Evolutionary conservation across 2,888 invertebrate species (phyloP).

Genomic region (Perizoma affinitatum): DNA sequence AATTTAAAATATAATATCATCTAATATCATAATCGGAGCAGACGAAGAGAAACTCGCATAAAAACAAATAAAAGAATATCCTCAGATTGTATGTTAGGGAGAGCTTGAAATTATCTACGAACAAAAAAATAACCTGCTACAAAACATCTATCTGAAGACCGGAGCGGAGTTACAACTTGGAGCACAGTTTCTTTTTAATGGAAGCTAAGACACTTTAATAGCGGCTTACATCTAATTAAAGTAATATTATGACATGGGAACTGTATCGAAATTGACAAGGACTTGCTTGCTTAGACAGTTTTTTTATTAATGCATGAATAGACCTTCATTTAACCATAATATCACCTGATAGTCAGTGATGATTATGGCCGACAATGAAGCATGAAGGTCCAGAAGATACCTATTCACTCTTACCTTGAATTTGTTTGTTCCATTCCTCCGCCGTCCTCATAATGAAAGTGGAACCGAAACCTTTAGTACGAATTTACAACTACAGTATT

Average conservation of each 20-base stretch:
- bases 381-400: too few species aligned
- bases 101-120: conserved; percentile 49
- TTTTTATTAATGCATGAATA: conserved; percentile 7
- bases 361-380: too few species aligned
- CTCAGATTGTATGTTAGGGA: conserved; percentile 41
- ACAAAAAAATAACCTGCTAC: conserved; percentile 48
- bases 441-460: background rate
- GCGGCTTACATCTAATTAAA: conserved; percentile 28
- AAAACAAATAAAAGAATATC: conserved; percentile 37
- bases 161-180: conserved; percentile 41
- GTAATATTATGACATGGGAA: conserved; percentile 22
- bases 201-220: conserved; percentile 28
- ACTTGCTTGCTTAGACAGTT: conserved; percentile 6
- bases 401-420: too few species aligned
- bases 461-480: conserved; percentile 8
- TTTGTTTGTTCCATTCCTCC: too few species aligned
- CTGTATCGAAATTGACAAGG: conserved; percentile 21
- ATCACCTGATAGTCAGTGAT: too few species aligned
- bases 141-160: conserved; percentile 44
- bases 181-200: conserved; percentile 23
- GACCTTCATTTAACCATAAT: too few species aligned
- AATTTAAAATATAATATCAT: conserved; percentile 36
- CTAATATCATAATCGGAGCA: conserved; percentile 40
- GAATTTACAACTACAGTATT: too few species aligned
- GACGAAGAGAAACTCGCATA: conserved; percentile 24